Base-by-base conservation (phyloP, 2,888 invertebrate species). In the Mechanitis messenoides region DNA sequence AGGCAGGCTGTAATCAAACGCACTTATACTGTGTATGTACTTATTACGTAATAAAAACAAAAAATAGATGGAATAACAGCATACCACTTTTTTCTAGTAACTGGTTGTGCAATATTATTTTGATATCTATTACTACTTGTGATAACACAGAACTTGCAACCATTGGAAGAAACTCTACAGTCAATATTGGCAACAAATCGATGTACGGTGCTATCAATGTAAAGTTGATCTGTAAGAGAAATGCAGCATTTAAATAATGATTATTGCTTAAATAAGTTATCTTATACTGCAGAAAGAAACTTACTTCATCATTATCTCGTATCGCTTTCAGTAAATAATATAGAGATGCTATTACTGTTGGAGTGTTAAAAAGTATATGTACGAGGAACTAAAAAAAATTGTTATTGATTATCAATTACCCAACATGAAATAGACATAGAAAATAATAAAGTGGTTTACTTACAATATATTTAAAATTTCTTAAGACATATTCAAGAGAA, bases 41-140 rank as follows among this genome's bases (percentile, higher is more conserved):
- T 20, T 20, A 20, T 20, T 20, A 20, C 20, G 20, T 20, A 20
- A 20, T 20, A 20, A 20, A 20, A 20, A 20, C 20, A 20, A 20
- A 20, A 20, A 20, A 20, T 20, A 20, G 20, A 20, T 20, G 20
- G 20, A 9, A 11, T 3, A 42, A 42, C 28, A 9, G 45, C 58
- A 6, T 50, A 63, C 63, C 58, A 42, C 33, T 55, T 57, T 63
- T 58, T 56, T 58, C 45, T 50, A 62, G 11, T 2, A 64, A 42
- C 46, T 45, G 59, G 2, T 64, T 59, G 55, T 58, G 50, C 9
- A 64, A 53, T 12, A 55, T 20, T 12, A 58, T 33, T 60, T 56
- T 59, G 33, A 64, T 59, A 33, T 58, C 45, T 20, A 45, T 33
- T 31, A 57, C 57, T 28, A 33, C 53, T 6, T 45, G 45, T 33